phyloP scores from a whole-genome alignment of 2,888 invertebrate genomes.

The Baronia brevicornis region DNA sequence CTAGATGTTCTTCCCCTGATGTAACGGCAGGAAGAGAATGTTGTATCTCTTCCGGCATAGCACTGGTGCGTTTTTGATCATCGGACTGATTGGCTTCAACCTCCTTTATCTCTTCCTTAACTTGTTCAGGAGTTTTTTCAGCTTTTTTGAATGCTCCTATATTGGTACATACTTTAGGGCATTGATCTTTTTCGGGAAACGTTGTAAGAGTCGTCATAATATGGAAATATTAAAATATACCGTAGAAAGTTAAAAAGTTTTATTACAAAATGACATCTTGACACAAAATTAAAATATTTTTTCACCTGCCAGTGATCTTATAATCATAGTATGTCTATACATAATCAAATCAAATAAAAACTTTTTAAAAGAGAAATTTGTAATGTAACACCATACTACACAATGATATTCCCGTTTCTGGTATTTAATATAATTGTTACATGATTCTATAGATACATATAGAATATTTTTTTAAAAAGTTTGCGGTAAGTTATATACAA shows the following conservation, averaged over 20 bases:
- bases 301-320: too few relatives aligned
- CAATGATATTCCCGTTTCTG: too few relatives aligned
- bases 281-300: too few relatives aligned
- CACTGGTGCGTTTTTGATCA: conserved; percentile 18
- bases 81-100: conserved; percentile 22
- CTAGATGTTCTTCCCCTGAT: conserved; percentile 37
- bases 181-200: conserved; percentile 47
- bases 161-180: conserved; percentile 50
- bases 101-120: conserved; percentile 24
- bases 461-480: too few relatives aligned
- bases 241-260: background rate
- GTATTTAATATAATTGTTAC: too few relatives aligned
- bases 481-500: too few relatives aligned
- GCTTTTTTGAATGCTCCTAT: conserved; percentile 55
- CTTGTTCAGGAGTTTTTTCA: conserved; percentile 32
- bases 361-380: too few relatives aligned
- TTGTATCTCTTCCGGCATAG: conserved; percentile 17
- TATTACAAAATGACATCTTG: background rate
- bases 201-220: conserved; percentile 25
- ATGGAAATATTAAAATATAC: conserved; percentile 3
- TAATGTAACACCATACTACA: too few relatives aligned
- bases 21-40: conserved; percentile 20
- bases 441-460: too few relatives aligned
- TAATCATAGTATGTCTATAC: too few relatives aligned
- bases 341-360: too few relatives aligned